Conservation (phyloP, 2,113 vertebrate species). For the Montifringilla adamsi region DNA sequence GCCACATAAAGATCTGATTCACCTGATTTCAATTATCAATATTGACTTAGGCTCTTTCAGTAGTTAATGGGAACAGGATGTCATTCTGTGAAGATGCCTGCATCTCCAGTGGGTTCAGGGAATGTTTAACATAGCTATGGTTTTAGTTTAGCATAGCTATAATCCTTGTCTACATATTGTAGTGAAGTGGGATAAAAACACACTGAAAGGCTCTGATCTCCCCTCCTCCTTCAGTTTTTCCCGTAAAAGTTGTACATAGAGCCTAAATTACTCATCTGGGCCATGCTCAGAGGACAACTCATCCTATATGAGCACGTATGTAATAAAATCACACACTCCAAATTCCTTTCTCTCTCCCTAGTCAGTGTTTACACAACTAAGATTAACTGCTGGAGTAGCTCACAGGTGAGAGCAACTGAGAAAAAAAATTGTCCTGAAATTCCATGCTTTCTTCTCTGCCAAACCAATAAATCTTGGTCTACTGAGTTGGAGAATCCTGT, state of each 20-base stretch:
- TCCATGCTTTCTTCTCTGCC: background rate
- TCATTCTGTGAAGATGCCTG: background rate
- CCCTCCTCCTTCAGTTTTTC: background rate
- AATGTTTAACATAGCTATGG: background rate
- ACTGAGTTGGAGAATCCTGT: background rate
- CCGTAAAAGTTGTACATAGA: background rate
- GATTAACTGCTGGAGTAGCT: background rate
- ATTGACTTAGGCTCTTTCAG: background rate
- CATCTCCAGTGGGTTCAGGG: background rate
- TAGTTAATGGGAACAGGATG: background rate
- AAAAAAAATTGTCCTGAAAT: background rate
- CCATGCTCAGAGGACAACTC: background rate
- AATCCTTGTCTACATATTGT: background rate
- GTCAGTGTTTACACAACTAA: background rate
- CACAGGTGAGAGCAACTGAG: background rate
- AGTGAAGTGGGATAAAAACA: background rate
- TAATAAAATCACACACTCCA: background rate
- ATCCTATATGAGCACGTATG: background rate
- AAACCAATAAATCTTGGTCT: background rate
- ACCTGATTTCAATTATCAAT: background rate
- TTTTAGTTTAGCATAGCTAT: background rate
- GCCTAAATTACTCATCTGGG: background rate
- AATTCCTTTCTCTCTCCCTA: background rate
- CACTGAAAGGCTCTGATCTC: background rate
- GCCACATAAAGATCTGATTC: background rate